Evolutionary conservation across 2,113 vertebrate genomes (phyloP).

Genomic region (Butastur rufipennis): DNA sequence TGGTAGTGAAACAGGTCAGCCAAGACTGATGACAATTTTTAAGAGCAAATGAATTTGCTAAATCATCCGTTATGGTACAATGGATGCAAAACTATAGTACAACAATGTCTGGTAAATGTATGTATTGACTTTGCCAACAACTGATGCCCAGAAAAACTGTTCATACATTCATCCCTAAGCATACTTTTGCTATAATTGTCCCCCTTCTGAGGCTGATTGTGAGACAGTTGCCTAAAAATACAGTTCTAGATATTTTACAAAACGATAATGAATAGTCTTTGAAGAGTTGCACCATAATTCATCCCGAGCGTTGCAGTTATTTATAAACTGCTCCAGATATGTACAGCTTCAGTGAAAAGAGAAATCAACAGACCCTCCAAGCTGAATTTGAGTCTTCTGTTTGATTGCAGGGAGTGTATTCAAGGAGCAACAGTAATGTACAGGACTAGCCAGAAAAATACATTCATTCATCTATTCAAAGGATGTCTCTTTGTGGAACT

Average conservation of each 20-base stretch:
- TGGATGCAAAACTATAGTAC: background rate
- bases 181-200: background rate
- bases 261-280: background rate
- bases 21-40: background rate
- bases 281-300: slow-evolving; percentile 6
- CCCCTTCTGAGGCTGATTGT: background rate
- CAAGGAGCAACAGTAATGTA: background rate
- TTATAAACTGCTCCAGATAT: slow-evolving; percentile 27
- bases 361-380: slow-evolving; percentile 7
- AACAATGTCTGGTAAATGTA: background rate
- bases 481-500: background rate
- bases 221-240: slow-evolving; percentile 6
- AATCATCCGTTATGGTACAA: background rate
- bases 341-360: background rate
- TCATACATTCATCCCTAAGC: background rate
- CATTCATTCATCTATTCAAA: slow-evolving; percentile 3
- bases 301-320: slow-evolving; percentile 4
- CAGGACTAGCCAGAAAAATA: background rate
- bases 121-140: background rate
- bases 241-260: background rate
- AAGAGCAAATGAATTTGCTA: background rate
- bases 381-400: slow-evolving; percentile 13
- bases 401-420: background rate
- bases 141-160: background rate
- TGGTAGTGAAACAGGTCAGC: slow-evolving; percentile 18